Evolutionary conservation across 2,113 vertebrate species (phyloP).

Genomic region (Engystomops pustulosus): DNA sequence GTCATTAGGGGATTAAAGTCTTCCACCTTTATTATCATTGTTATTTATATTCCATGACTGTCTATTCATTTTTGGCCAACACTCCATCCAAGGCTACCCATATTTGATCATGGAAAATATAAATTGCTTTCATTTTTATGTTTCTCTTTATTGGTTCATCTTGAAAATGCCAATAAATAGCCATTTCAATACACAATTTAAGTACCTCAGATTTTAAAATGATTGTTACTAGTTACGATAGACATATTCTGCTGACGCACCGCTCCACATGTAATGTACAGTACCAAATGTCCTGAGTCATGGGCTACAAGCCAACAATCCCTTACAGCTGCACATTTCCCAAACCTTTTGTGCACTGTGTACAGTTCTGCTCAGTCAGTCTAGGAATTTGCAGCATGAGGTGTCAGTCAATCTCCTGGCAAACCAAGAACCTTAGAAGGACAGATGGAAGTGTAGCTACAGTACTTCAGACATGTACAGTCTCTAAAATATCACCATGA

Average conservation of each 20-base stretch:
- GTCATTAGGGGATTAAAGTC: no score
- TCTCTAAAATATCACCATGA: conserved; percentile 20
- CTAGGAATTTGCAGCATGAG: conserved; percentile 19
- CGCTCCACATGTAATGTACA: neutral
- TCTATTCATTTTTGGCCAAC: neutral
- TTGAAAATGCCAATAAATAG: no score
- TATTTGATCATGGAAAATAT: neutral
- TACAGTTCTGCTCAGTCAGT: neutral
- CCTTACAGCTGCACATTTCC: neutral
- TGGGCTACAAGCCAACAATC: neutral
- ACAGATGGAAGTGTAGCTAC: neutral
- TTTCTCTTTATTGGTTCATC: no score
- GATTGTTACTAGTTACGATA: neutral
- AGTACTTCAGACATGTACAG: neutral
- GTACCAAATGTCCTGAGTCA: neutral
- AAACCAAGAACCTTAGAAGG: neutral
- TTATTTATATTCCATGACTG: no score
- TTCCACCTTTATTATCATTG: no score
- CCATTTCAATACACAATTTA: no score
- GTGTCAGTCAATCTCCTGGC: neutral
- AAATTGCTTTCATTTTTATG: neutral
- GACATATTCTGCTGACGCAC: neutral
- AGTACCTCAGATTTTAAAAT: no score
- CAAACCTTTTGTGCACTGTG: conserved; percentile 1
- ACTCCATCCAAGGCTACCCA: neutral